These are phyloP conservation scores for Agrochola lychnidis DNA, from an alignment of 2,888 invertebrate genomes.

Conservation along the genomic window DNA sequence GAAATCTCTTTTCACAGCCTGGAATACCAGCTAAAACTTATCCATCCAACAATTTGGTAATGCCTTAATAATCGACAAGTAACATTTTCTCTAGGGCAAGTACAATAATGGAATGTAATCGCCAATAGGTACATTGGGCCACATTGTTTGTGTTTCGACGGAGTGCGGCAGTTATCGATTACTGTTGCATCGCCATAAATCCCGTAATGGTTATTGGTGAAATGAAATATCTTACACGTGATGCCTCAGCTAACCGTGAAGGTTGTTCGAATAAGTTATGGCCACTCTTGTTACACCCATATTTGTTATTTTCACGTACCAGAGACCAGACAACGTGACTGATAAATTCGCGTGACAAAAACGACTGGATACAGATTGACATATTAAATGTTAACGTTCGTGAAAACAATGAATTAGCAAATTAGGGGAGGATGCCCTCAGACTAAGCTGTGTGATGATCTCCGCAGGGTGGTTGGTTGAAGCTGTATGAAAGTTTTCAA, in stretches of 20 bases:
- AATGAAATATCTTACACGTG: conserved; percentile 74
- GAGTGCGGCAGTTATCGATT: conserved; percentile 71
- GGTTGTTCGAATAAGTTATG: conserved; percentile 56
- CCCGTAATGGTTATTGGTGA: conserved; percentile 76
- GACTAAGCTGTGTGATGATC: background rate
- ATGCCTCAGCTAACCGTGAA: conserved; percentile 65
- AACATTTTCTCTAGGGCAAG: conserved; percentile 18
- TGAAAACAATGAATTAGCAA: background rate
- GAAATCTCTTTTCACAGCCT: background rate
- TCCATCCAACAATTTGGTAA: background rate
- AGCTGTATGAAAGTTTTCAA: too few relatives aligned
- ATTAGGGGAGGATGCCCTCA: background rate
- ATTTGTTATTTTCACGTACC: background rate
- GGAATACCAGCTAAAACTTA: background rate
- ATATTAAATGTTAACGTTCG: background rate
- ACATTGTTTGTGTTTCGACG: conserved; percentile 59
- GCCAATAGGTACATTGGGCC: conserved; percentile 46
- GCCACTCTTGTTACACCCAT: conserved; percentile 12
- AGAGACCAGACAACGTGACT: background rate
- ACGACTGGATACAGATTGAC: background rate
- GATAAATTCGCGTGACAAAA: background rate
- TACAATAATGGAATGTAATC: conserved; percentile 53
- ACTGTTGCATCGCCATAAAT: conserved; percentile 76
- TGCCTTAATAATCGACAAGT: background rate
- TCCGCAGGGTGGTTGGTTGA: too few relatives aligned